Evolutionary conservation across 30 jellyfish, hydroid and myxozoan genomes (phyloP).

Genomic region (Cassiopea xamachana): DNA sequence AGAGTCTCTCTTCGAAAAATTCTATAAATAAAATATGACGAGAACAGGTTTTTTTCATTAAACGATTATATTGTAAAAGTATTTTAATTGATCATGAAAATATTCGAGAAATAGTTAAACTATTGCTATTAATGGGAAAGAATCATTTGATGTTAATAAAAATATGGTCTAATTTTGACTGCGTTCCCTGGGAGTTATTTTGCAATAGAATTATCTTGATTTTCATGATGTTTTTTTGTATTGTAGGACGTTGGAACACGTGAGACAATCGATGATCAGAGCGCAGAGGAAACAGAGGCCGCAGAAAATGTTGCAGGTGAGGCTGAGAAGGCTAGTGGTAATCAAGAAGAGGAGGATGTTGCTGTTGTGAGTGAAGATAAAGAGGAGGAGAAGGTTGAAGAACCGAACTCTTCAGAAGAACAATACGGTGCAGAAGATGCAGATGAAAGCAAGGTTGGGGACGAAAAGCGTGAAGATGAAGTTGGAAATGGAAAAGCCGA

Average conservation of each 20-base stretch:
- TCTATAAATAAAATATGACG: neutral
- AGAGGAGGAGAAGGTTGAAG: neutral
- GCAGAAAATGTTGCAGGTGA: neutral
- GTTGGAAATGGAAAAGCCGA: constrained; percentile 8
- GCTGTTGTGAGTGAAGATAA: neutral
- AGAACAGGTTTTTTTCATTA: neutral
- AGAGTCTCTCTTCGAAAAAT: neutral
- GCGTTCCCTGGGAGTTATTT: too few species aligned
- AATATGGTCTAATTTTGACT: neutral
- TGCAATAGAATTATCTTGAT: too few species aligned
- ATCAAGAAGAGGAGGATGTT: neutral
- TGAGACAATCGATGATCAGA: neutral
- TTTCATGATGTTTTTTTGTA: too few species aligned
- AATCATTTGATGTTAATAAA: neutral
- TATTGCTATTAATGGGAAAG: neutral
- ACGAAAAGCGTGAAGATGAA: neutral
- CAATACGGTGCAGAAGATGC: neutral
- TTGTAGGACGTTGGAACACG: neutral
- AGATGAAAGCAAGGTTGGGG: neutral
- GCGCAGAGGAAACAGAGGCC: neutral
- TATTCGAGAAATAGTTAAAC: neutral
- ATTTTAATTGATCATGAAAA: neutral
- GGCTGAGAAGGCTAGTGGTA: neutral
- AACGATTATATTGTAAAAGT: neutral
- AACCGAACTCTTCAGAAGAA: neutral